phyloP scores from a whole-genome alignment of 2,113 vertebrate species.

The Arenaria interpres region DNA sequence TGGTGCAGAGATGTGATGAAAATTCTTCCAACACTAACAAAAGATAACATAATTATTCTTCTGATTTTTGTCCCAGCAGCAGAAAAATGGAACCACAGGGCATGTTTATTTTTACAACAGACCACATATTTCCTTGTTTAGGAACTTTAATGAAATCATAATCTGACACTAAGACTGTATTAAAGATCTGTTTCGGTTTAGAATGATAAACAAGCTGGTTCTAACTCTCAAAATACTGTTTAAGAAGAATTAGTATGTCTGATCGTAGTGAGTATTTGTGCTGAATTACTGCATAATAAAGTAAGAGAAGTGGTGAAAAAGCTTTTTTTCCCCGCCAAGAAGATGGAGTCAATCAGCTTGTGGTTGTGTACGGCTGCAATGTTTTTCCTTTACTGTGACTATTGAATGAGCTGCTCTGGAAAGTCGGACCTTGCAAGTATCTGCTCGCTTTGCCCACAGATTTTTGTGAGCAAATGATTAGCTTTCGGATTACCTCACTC shows the following conservation, averaged over 20 bases:
- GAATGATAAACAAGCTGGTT: background rate
- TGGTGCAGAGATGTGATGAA: background rate
- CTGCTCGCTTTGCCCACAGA: background rate
- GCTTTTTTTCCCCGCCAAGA: background rate
- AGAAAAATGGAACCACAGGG: background rate
- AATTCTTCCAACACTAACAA: constrained; percentile 45
- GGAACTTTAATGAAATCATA: constrained; percentile 33
- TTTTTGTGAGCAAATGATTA: background rate
- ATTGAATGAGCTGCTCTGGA: background rate
- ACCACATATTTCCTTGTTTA: constrained; percentile 44
- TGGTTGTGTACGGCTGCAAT: background rate
- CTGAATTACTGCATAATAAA: background rate
- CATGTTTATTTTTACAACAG: constrained; percentile 43
- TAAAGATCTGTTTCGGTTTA: constrained; percentile 35
- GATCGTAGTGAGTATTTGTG: background rate
- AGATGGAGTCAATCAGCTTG: constrained; percentile 1
- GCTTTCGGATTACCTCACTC: background rate
- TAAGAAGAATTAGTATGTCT: background rate
- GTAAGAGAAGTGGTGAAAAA: background rate
- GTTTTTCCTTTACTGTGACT: background rate
- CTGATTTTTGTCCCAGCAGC: constrained; percentile 23
- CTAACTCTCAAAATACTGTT: background rate
- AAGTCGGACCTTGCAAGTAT: background rate
- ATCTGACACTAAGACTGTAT: background rate
- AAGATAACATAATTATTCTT: constrained; percentile 35